Evolutionary conservation across 2,888 invertebrate species (phyloP), one percentile per base, ranked within the genome.

Genomic region (Drosophila sordidula): DNA sequence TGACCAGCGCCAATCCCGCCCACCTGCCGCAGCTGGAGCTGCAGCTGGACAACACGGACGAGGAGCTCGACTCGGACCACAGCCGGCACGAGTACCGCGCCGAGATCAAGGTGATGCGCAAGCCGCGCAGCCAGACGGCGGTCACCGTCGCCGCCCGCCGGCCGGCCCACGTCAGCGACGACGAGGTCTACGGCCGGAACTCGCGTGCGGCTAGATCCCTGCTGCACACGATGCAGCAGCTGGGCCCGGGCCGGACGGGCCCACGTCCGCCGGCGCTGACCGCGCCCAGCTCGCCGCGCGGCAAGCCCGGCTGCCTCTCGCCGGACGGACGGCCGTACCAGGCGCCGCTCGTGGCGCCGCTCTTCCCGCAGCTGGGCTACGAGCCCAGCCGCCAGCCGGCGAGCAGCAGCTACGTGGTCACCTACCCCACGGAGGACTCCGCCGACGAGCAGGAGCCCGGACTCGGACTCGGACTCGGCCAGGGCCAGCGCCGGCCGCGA

Each of bases 101-200:
- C 46, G 94, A 95, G 68, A 94, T 95, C 50, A 95, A 94, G 86
- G 96, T 96, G n/a, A 96, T 96, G 96, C 93, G 94, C 51, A 96
- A 95, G 0, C 96, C 96, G 0, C 94, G 95, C 65, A 94, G 95
- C 64, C 96, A 96, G 87, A 94, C 95, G 73, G 96, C 96, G 36
- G 95, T 95, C 14, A 94, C 95, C 16, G 93, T 92, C 6, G 88
- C 89, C 2, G 84, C 77, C 0, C 81, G 90, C 3, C 86, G 91
- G 14, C 90, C 91, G 2, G 87, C 87, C 0, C 90, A 91, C 34
- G 80, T 90, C 18, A 90, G 91, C 39, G 91, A 92, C 76, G 93
- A 94, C 76, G 93, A 94, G 68, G 89, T 90, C 3, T 91, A 87
- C 49, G 92, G 91, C 8, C 89, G 91, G 22, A 93, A 94, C 78